Evolutionary conservation across 1,140 invertebrate genomes (phyloP), one percentile per base, ranked within the genome.

Genomic region (Aricia agestis): DNA sequence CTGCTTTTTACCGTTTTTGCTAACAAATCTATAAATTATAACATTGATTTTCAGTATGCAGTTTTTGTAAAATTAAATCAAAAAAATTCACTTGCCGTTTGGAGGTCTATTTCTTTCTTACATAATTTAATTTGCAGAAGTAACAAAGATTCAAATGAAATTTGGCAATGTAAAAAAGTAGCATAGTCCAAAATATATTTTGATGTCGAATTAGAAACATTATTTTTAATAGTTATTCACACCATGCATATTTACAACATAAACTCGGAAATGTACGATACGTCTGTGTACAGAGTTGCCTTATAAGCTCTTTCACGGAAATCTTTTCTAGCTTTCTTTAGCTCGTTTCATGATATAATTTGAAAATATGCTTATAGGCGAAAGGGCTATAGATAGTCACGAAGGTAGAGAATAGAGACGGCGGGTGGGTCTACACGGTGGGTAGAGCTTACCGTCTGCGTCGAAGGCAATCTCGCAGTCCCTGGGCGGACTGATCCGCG

Each of bases 391-490:
- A 76, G 73, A 78, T 81, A 82, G 78, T 79, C 73, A 80, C 83
- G 83, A 84, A 52, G 45, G 45, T 52, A 15, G 45, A 52, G 45
- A 52, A 10, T 13, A 52, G 45, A 52, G 45, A 9, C 45, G 45
- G 6, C 13, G 10, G 59, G 19, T 63, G 58, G n/a, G 59, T 63
- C 59, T 52, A 15, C 45, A 52, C 45, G 45, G 83, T 85, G 87
- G 83, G 79, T 82, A 85, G 84, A 36, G 87, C 93, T 93, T 94
- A 94, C 94, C 94, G 87, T 95, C 94, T 90, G 94, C 93, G 90
- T 95, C 95, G 89, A 93, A 95, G 75, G 94, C 94, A 78, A 95
- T 92, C 90, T 95, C 94, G 78, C 91, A 92, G 78, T 94, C 92
- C 72, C 94, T 92, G 71, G 94, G 94, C 74, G 90, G 93, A 84